Evolutionary conservation across 1,140 invertebrate species (phyloP).

Genomic region (Brachystomella parvula): DNA sequence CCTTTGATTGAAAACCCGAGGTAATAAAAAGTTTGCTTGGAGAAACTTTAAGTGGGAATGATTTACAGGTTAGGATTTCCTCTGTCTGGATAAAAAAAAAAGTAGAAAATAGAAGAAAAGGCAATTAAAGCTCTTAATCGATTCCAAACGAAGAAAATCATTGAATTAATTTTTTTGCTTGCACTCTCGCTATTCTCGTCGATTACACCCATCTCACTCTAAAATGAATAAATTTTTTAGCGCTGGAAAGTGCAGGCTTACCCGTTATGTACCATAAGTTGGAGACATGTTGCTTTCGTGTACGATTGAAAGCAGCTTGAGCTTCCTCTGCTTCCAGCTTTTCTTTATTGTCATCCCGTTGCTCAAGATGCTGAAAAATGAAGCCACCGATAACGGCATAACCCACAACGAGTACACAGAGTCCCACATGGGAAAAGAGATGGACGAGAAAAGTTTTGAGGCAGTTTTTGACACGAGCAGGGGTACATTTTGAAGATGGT

Average conservation of each 20-base stretch:
- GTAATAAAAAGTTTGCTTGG: too few species aligned
- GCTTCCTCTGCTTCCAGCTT: slow-evolving; percentile 40
- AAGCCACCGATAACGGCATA: slow-evolving; percentile 57
- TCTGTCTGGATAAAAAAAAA: too few species aligned
- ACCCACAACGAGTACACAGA: slow-evolving; percentile 54
- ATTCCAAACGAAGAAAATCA: too few species aligned
- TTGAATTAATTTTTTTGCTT: too few species aligned
- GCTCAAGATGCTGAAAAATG: slow-evolving; percentile 53
- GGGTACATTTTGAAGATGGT: slow-evolving; percentile 32
- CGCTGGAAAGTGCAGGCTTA: slow-evolving; percentile 6
- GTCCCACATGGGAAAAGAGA: slow-evolving; percentile 56
- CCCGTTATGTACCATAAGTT: slow-evolving; percentile 47
- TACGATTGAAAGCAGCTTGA: slow-evolving; percentile 20
- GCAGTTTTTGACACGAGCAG: slow-evolving; percentile 35
- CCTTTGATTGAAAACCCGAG: too few species aligned
- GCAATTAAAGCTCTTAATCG: neutral
- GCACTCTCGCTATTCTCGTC: too few species aligned
- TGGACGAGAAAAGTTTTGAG: slow-evolving; percentile 43
- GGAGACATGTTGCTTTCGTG: slow-evolving; percentile 35
- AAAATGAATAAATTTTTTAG: too few species aligned
- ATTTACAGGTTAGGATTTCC: too few species aligned
- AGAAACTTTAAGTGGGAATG: too few species aligned
- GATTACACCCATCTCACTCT: too few species aligned
- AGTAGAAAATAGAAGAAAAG: too few species aligned
- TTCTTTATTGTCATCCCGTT: slow-evolving; percentile 38